These are phyloP conservation scores for Promerops cafer DNA, from an alignment of 2,113 vertebrate species.

Conservation along the genomic window DNA sequence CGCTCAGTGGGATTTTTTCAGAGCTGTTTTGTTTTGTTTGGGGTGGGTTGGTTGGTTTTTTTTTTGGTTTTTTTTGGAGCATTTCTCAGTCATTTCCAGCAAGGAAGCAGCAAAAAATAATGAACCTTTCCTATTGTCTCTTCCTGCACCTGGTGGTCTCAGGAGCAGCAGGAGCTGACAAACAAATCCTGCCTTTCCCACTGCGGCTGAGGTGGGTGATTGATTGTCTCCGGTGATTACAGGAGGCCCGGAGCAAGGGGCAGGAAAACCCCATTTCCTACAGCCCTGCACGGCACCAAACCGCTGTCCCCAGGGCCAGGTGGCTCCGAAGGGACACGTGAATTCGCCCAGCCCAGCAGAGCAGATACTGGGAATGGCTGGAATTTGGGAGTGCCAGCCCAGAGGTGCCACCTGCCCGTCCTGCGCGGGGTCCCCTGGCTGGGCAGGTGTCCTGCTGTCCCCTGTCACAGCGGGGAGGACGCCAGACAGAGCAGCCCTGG, in stretches of 20 bases:
- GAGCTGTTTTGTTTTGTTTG: background rate
- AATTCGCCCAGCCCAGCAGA: fast-evolving
- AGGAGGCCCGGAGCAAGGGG: background rate
- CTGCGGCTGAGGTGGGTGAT: background rate
- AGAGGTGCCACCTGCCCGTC: background rate
- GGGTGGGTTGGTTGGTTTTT: too few species aligned
- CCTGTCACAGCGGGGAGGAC: background rate
- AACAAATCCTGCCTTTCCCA: background rate
- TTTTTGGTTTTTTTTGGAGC: background rate
- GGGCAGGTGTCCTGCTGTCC: background rate
- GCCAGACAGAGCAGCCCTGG: background rate
- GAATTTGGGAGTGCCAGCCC: background rate
- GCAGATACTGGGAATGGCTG: background rate
- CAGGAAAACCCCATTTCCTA: background rate
- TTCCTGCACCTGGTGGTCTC: background rate
- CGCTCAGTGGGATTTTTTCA: background rate
- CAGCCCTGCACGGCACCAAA: fast-evolving
- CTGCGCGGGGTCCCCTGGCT: background rate
- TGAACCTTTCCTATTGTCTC: background rate
- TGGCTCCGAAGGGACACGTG: fast-evolving
- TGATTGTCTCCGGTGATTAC: background rate
- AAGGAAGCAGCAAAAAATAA: background rate
- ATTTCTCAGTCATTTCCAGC: background rate
- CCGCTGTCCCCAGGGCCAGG: fast-evolving
- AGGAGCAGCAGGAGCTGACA: background rate